Evolutionary conservation across 2,113 vertebrate genomes (phyloP).

Genomic region (Pterocles burchelli): DNA sequence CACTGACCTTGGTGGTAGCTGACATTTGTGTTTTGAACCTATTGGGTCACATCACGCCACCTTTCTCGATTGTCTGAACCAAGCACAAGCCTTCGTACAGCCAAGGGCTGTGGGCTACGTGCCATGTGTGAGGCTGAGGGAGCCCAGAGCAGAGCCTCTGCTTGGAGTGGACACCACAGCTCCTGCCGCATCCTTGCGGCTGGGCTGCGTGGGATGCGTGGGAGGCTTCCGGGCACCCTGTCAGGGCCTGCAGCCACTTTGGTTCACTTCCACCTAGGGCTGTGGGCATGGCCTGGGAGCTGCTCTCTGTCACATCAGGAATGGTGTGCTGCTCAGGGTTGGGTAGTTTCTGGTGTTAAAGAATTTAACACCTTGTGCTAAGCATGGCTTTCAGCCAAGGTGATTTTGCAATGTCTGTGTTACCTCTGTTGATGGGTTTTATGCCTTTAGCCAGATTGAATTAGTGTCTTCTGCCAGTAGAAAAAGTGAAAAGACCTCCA

Average conservation of each 20-base stretch:
- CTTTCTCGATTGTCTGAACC: neutral
- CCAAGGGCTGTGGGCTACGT: rapidly evolving
- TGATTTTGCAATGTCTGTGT: neutral
- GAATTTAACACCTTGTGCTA: neutral
- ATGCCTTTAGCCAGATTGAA: neutral
- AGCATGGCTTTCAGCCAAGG: neutral
- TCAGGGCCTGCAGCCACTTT: rapidly evolving
- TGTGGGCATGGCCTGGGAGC: neutral
- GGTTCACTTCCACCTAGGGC: neutral
- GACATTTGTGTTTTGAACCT: neutral
- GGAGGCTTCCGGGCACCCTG: neutral
- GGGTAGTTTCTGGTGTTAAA: neutral
- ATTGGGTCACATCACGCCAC: neutral
- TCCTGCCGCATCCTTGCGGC: neutral
- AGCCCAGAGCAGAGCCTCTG: rapidly evolving
- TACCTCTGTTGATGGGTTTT: neutral
- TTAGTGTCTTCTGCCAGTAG: neutral
- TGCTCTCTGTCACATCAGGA: neutral
- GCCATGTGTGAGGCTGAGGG: neutral
- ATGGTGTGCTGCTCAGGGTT: neutral
- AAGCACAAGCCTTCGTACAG: neutral
- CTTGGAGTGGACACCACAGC: neutral
- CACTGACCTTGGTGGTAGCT: neutral
- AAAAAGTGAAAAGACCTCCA: neutral
- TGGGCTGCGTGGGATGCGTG: rapidly evolving